Conservation (phyloP, 2,888 invertebrate species). For the Cryptus viduatorius region DNA sequence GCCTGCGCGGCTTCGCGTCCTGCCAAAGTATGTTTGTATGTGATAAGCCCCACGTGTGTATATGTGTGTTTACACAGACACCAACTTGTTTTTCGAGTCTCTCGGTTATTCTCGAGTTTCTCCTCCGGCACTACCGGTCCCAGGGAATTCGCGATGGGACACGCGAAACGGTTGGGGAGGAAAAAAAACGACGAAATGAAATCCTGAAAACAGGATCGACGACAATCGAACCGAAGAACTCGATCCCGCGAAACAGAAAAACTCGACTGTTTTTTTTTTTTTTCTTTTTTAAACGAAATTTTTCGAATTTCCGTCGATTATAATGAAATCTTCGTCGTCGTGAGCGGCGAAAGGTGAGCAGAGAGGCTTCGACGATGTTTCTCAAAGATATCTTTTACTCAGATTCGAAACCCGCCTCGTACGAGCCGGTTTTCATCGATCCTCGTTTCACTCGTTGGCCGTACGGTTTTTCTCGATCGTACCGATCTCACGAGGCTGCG, state of each 20-base stretch:
- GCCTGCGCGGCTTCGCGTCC: conserved; percentile 8
- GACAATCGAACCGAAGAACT: no score
- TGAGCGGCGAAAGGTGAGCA: no score
- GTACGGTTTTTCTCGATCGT: conserved; percentile 30
- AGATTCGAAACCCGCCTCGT: conserved; percentile 27
- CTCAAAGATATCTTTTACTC: conserved; percentile 3
- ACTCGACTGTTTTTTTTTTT: no score
- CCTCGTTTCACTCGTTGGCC: conserved; percentile 14
- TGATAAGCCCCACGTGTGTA: conserved; percentile 1
- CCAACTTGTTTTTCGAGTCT: not conserved
- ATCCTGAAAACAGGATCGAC: no score
- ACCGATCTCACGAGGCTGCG: conserved; percentile 48
- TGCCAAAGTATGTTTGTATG: conserved; percentile 29
- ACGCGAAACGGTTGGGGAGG: not conserved
- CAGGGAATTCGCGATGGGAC: conserved; percentile 9
- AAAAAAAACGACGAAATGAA: not conserved
- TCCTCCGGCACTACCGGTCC: not conserved
- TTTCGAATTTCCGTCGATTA: no score
- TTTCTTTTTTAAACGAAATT: no score
- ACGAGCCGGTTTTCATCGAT: conserved; percentile 35
- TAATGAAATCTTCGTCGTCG: no score
- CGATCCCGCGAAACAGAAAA: no score
- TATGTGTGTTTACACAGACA: conserved; percentile 1
- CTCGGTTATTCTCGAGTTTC: conserved; percentile 36
- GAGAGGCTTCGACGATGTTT: no score